phyloP scores from a whole-genome alignment of 2,113 vertebrate genomes.

The Rhinoptilus africanus region DNA sequence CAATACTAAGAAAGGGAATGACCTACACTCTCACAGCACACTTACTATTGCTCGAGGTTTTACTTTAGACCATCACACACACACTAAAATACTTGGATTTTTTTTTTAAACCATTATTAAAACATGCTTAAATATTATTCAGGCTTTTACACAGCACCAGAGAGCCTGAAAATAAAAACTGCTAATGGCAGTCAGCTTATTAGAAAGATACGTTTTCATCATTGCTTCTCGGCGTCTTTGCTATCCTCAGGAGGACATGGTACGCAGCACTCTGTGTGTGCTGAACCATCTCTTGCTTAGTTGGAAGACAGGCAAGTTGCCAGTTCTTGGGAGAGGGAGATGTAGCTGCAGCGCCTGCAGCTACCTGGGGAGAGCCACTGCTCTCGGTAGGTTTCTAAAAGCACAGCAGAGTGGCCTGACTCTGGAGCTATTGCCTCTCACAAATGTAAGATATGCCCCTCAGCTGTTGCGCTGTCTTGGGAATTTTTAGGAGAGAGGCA shows the following conservation, averaged over 20 bases:
- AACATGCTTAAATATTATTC: constrained; percentile 16
- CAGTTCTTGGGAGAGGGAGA: background rate
- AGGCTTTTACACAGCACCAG: background rate
- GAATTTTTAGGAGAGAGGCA: background rate
- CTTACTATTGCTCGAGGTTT: background rate
- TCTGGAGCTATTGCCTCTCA: background rate
- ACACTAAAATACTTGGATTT: background rate
- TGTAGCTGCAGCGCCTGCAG: background rate
- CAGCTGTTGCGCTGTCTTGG: background rate
- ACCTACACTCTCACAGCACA: background rate
- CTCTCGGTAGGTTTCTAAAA: background rate
- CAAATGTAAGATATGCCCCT: background rate
- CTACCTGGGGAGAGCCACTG: background rate
- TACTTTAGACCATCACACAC: background rate
- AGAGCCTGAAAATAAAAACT: background rate
- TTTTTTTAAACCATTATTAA: background rate
- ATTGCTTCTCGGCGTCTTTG: background rate
- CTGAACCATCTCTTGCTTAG: background rate
- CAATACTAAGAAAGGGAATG: background rate
- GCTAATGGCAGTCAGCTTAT: constrained; percentile 5
- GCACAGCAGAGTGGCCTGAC: background rate
- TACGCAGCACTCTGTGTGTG: accelerated
- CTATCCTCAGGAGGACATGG: background rate
- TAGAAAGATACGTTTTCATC: background rate
- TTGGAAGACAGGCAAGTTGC: background rate